Evolutionary conservation across 1,140 invertebrate genomes (phyloP), one percentile per base, ranked within the genome.

Genomic region (Zophobas morio): DNA sequence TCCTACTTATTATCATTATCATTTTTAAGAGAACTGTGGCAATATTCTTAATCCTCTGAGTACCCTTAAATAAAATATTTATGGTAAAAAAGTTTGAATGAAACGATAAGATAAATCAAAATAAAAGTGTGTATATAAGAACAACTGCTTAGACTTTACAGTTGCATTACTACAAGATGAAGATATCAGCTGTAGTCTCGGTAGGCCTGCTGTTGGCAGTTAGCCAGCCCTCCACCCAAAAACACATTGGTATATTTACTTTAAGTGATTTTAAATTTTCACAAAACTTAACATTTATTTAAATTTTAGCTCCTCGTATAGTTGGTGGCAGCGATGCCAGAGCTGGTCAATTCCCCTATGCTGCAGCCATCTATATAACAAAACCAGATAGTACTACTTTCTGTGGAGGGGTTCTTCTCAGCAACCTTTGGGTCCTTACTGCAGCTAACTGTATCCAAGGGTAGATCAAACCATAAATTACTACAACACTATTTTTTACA

Each of bases 281-380:
- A 53, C 49, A 20, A 53, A 56, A 56, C 0, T 34, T 33, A 20
- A 1, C 6, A 33, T 0, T 35, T 33, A 60, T 0, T 60, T 60
- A 46, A 46, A 46, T 34, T 66, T 33, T 42, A 66, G 60, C 37
- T 32, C 37, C 37, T 33, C 37, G 60, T 34, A 66, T 66, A 20
- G 42, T 66, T 42, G 60, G 60, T 20, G 60, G 60, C 0, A 33
- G 20, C 1, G 60, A 66, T 42, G 60, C 60, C 6, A 66, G 20
- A 66, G 60, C 60, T 20, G 60, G 60, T 20, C 60, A 66, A 36
- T 66, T 66, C 42, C 60, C 60, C 37, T 66, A 36, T 5, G 60
- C 60, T 2, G 60, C 60, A 33, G 60, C 60, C 6, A 40, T 66
- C 39, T 66, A 66, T 6, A 36, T 66, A 4, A 66, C 20, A 46